Base-by-base conservation (phyloP, 2,888 invertebrate species). In the Drosophila sordidula region DNA sequence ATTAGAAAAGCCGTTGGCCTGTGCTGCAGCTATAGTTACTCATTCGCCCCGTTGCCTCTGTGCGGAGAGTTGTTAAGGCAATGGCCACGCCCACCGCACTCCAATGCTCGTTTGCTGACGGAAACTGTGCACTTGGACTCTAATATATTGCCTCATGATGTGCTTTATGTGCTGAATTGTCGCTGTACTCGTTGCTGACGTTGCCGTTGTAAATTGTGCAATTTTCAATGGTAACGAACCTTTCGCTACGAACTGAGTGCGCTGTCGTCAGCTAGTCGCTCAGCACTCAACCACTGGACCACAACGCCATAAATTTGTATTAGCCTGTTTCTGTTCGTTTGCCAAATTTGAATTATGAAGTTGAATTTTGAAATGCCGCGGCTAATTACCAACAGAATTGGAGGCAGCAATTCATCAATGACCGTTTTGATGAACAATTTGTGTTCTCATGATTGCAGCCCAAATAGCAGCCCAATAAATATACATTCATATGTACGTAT, bases 331-430 rank as follows among this genome's bases (percentile, higher is more conserved):
- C 4, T 58, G 78, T 80, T 55, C 49, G 68, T 50, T 55, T 45
- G 55, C 66, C 64, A 80, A 80, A 75, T 83, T 73, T 80, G 84
- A 80, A 81, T 75, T 84, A 80, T 80, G 78, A 80, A 76, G 66
- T 68, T 58, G 67, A 16, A 50, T 46, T 58, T 46, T 44, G 68
- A 11, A 51, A 65, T 47, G 39, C 45, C 29, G 47, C 49, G 57
- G 61, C 75, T 78, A 71, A 78, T 81, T 78, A 68, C 57, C 38
- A 18, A 32, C 46, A 29, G 67, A 51, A 36, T 41, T 67, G 58
- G 16, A 16, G 34, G 67, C 41, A 57, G 58, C 50, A 45, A 51
- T 49, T 62, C 57, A 75, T 80, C 78, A 78, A 74, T 71, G 58
- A 32, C 25, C 51, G 42, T 56, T 56, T 73, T 73, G 78, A 55